Base-by-base conservation (phyloP, 2,888 invertebrate species). In the Stenchaetothrips biformis region DNA sequence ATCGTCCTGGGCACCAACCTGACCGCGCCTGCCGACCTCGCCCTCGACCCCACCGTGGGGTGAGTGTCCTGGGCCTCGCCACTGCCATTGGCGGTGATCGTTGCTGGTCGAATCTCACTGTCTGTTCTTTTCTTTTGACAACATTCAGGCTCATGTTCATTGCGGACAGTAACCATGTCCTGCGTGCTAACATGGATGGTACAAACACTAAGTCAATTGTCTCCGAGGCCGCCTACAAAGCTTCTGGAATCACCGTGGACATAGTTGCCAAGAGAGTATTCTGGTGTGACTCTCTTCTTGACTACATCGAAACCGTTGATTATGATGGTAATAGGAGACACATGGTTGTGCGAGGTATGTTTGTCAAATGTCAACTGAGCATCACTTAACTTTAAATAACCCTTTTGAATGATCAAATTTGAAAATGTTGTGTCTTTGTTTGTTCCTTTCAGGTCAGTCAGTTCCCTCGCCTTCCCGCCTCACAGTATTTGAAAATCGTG, bases 231-330 rank as follows among this genome's bases (percentile, higher is more conserved):
- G 94, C 98, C 0, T 96, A 98, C 86, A 95, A 96, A 86, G 98
- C 98, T 0, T 94, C 95, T 1, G 97, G 97, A 6, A 92, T 98
- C 13, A 92, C 97, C 0, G 92, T 97, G 0, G 98, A 99, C 87
- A 92, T 95, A n/a, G 93, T 96, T 47, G 92, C 94, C 0, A 92
- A 94, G 84, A 88, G 98, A 79, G 92, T 99, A 9, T 98, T 95
- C 88, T 99, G 98, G 98, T 97, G 98, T 85, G 99, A 99, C 86
- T 95, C 96, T 0, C 88, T 97, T 18, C 88, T 98, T 80, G 98
- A 99, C 88, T 96, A 98, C 86, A 96, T 99, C 82, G 98, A 98
- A 86, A 95, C 97, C 0, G 95, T 97, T 0, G 96, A 98, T 86
- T 99, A 99, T 87, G 92, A 95, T 80, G 98, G 98, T 0, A 90